Evolutionary conservation across 1,140 invertebrate species (phyloP).

Genomic region (Pararge aegeria): DNA sequence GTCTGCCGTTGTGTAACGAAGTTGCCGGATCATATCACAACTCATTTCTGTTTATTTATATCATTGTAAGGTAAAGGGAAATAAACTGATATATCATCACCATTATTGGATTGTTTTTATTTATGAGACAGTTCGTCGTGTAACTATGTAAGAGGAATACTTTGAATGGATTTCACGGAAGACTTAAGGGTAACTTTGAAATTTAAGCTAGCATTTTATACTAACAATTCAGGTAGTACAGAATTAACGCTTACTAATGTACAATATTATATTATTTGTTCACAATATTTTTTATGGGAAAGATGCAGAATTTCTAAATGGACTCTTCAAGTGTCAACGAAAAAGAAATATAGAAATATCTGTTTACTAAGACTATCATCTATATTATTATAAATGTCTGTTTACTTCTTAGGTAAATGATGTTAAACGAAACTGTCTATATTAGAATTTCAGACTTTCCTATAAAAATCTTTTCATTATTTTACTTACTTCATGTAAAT

Average conservation of each 20-base stretch:
- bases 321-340: background rate
- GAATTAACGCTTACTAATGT: slow-evolving; percentile 23
- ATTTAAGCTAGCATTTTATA: slow-evolving; percentile 16
- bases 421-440: no score
- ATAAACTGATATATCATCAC: slow-evolving; percentile 69
- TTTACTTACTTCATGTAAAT: no score
- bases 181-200: slow-evolving; percentile 32
- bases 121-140: slow-evolving; percentile 41
- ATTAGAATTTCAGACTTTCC: no score
- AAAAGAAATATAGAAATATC: background rate
- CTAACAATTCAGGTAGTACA: slow-evolving; percentile 13
- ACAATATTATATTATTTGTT: background rate
- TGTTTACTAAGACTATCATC: no score
- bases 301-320: background rate
- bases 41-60: slow-evolving; percentile 26
- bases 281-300: background rate
- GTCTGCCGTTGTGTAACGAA: background rate
- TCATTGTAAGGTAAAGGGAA: slow-evolving; percentile 31
- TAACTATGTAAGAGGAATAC: slow-evolving; percentile 36
- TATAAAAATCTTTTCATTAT: no score
- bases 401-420: no score
- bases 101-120: slow-evolving; percentile 68
- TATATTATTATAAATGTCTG: no score
- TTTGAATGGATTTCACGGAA: slow-evolving; percentile 31
- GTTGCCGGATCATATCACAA: slow-evolving; percentile 15